A percentile compares a stretch with the other conserved stretches of the same genome.
These are phyloP conservation scores for Bombus cullumanus DNA, from an alignment of 1,140 invertebrate genomes.

Conservation along the genomic window DNA sequence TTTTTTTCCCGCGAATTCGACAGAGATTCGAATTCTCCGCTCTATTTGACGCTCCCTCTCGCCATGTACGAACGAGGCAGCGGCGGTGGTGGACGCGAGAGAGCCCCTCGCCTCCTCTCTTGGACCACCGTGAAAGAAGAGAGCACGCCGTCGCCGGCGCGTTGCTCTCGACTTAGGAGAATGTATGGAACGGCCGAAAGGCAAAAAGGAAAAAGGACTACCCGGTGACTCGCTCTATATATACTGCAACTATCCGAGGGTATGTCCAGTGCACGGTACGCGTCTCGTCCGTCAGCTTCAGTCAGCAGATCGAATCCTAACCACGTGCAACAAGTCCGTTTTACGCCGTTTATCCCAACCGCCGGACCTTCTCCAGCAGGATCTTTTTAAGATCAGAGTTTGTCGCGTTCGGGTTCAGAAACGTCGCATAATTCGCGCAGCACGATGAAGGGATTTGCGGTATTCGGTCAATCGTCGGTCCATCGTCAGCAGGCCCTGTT, in stretches of 20 bases:
- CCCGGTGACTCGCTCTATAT: slow-evolving; percentile 78
- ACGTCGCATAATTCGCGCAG: not conserved
- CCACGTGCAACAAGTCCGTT: slow-evolving; percentile 31
- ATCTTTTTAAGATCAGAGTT: not conserved
- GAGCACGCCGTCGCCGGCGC: slow-evolving; percentile 57
- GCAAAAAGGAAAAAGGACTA: slow-evolving; percentile 80
- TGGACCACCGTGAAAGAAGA: slow-evolving; percentile 70
- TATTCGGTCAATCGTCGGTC: slow-evolving; percentile 21
- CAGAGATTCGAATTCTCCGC: slow-evolving; percentile 82
- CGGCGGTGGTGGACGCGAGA: slow-evolving; percentile 42
- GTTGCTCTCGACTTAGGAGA: slow-evolving; percentile 75
- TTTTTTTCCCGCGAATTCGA: slow-evolving; percentile 79
- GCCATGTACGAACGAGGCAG: slow-evolving; percentile 31
- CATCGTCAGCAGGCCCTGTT: not conserved
- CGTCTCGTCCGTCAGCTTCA: slow-evolving; percentile 68
- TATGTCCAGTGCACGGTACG: slow-evolving; percentile 79
- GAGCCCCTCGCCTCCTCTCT: slow-evolving; percentile 68
- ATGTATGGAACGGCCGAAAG: slow-evolving; percentile 79
- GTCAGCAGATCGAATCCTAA: slow-evolving; percentile 18
- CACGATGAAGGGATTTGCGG: slow-evolving; percentile 49
- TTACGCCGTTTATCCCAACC: not conserved
- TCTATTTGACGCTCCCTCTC: slow-evolving; percentile 82
- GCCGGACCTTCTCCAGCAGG: slow-evolving; percentile 7
- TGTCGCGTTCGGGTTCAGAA: not conserved
- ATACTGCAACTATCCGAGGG: slow-evolving; percentile 78